Evolutionary conservation across 92 coral and sea anemone genomes (phyloP).

Genomic region (Umimayanthus chanpuru): DNA sequence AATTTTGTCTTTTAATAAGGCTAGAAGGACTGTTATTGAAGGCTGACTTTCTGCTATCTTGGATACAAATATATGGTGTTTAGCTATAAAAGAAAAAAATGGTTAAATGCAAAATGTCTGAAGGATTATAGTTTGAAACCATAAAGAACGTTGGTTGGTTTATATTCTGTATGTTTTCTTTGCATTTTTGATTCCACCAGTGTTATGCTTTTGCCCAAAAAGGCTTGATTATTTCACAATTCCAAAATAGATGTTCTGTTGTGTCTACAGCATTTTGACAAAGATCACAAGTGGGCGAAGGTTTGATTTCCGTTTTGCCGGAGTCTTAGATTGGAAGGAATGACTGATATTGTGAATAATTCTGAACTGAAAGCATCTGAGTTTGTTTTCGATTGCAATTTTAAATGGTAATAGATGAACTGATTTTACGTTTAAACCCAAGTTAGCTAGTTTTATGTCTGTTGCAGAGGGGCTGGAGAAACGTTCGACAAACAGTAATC

Average conservation of each 20-base stretch:
- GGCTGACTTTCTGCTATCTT: neutral
- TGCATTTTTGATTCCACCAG: slow-evolving; percentile 36
- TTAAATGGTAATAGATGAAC: slow-evolving; percentile 27
- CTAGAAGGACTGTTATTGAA: neutral
- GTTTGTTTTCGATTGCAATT: slow-evolving; percentile 46
- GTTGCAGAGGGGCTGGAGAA: slow-evolving; percentile 21
- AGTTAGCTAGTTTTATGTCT: slow-evolving; percentile 11
- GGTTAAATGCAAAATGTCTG: slow-evolving; percentile 9
- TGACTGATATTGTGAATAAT: slow-evolving; percentile 37
- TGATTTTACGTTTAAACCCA: neutral
- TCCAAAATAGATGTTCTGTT: slow-evolving; percentile 13
- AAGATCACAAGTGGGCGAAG: slow-evolving; percentile 1
- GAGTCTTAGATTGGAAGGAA: slow-evolving; percentile 33
- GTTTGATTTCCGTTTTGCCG: slow-evolving; percentile 19
- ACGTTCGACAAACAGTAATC: slow-evolving; percentile 22
- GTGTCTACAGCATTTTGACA: slow-evolving; percentile 15
- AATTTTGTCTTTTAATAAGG: neutral
- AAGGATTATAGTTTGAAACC: slow-evolving; percentile 30
- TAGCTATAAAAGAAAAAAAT: neutral
- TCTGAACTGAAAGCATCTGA: slow-evolving; percentile 44
- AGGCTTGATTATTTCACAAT: neutral
- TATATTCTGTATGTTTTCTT: slow-evolving; percentile 29
- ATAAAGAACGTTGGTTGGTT: slow-evolving; percentile 1
- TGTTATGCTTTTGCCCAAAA: neutral
- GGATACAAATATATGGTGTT: neutral